Evolutionary conservation across 2,113 vertebrate species (phyloP).

Genomic region (Nannobrachium achirus): DNA sequence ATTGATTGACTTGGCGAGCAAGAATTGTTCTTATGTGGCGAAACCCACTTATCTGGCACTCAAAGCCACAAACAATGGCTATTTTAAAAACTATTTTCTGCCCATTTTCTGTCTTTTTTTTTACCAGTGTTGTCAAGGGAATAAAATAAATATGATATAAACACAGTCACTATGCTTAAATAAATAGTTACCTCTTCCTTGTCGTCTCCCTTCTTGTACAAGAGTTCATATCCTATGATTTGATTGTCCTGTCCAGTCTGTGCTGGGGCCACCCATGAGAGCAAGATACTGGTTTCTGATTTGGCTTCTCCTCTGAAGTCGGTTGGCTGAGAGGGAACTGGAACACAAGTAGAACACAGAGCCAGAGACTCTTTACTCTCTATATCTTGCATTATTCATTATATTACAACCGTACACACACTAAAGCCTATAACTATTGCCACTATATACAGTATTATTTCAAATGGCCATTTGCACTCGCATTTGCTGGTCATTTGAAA

Average conservation of each 20-base stretch:
- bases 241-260: slow-evolving; percentile 89
- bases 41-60: no score
- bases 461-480: neutral
- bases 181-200: slow-evolving; percentile 87
- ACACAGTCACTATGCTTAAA: neutral
- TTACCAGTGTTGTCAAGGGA: neutral
- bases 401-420: neutral
- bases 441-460: slow-evolving; percentile 14
- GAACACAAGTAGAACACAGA: slow-evolving; percentile 22
- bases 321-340: slow-evolving; percentile 94
- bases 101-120: no score
- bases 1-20: no score
- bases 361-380: slow-evolving; percentile 34
- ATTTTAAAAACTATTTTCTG: no score
- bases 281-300: slow-evolving; percentile 95
- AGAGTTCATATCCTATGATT: slow-evolving; percentile 92
- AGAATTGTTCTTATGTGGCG: no score
- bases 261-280: slow-evolving; percentile 92
- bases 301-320: slow-evolving; percentile 98
- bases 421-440: slow-evolving; percentile 5
- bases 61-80: no score
- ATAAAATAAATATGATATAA: neutral
- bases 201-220: slow-evolving; percentile 95
- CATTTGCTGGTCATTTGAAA: neutral
- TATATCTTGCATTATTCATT: slow-evolving; percentile 9